Conservation (phyloP, 2,113 vertebrate genomes). For the Aptenodytes forsteri region DNA sequence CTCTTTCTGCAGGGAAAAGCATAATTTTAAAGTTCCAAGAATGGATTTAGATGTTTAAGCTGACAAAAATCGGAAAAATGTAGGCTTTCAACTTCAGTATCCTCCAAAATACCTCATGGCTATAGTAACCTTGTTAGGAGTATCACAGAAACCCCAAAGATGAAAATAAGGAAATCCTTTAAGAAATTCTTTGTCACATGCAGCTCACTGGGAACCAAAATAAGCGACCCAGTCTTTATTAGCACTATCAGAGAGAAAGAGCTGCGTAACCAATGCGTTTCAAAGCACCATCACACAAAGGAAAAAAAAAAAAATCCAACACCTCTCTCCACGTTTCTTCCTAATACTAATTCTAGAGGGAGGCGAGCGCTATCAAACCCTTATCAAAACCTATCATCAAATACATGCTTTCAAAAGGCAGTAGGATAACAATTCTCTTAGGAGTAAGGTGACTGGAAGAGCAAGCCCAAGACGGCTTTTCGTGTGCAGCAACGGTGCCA, state of each 20-base stretch:
- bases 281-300: neutral
- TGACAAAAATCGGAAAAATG: neutral
- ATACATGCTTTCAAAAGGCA: neutral
- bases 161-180: neutral
- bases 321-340: neutral
- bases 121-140: neutral
- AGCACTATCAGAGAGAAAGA: neutral
- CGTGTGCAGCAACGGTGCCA: neutral
- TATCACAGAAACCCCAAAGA: neutral
- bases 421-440: rapidly evolving
- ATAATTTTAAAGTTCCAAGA: neutral
- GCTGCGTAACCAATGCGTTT: neutral
- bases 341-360: neutral
- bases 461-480: neutral
- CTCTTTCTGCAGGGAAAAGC: neutral
- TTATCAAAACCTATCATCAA: neutral
- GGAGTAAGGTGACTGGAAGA: neutral
- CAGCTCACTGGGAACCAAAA: neutral
- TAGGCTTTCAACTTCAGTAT: neutral
- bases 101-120: neutral
- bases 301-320: neutral
- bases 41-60: neutral
- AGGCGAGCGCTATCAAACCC: neutral
- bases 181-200: neutral
- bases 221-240: neutral